Evolutionary conservation across 2,888 invertebrate species (phyloP), one percentile per base, ranked within the genome.

Genomic region (Phymatocera aterrima): DNA sequence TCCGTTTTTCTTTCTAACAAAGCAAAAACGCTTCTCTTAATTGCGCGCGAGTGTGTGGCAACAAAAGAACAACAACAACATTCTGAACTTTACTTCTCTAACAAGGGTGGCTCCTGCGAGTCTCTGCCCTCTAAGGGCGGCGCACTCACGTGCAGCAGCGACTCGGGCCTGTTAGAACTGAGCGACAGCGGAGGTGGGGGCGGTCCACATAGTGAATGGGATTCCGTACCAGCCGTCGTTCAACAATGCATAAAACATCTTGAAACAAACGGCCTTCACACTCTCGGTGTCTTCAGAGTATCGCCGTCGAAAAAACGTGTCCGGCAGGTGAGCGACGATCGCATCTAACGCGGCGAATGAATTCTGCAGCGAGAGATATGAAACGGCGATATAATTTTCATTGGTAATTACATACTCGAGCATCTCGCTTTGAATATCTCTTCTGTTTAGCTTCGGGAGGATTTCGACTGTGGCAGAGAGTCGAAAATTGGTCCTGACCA

Each of bases 281-380:
- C 96, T 57, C 93, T 97, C 21, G 98, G 98, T 1, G 94, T 98
- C 80, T 98, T 98, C 91, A 93, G 98, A 83, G 97, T 98, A 64
- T 97, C 97, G 82, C 95, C 97, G 46, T 97, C 98, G 3, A 97
- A 97, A 90, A 98, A 97, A 90, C 93, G 98, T 89, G 96, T 97
- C 57, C 93, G 97, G 91, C 97, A 98, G 94, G 97, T 97, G 85
- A 87, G 90, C 70, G 28, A 31, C 68, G 3, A 46, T 21, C 28
- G 3, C 57, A 10, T 57, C 24, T 10, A 6, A 57, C 18, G 57
- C 12, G 4, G 4, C 3, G 6, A 28, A 18, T 18, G 65, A 24
- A 6, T 31, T 37, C 15, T 65, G n/a, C n/a, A n/a, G n/a, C n/a
- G n/a, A n/a, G n/a, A n/a, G n/a, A n/a, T n/a, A n/a, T n/a, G n/a